Conservation (phyloP, 2,113 vertebrate genomes). For the Paraplagusia blochii region DNA sequence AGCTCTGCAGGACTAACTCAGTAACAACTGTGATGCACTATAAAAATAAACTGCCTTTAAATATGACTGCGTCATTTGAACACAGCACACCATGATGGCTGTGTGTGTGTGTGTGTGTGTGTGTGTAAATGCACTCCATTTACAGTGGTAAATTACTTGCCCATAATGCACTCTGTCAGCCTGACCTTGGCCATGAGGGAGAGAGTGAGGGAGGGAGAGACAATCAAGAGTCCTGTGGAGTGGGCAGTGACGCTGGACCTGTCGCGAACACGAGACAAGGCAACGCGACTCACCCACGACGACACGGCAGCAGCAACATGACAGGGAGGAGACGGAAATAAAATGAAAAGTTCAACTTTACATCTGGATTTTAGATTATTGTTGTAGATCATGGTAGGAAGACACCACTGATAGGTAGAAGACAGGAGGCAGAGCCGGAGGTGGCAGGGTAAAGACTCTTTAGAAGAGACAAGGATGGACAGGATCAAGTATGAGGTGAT, state of each 20-base stretch:
- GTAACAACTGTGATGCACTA: slow-evolving; percentile 15
- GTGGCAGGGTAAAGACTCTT: too few relatives aligned
- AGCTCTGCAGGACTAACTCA: slow-evolving; percentile 29
- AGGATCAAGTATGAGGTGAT: too few relatives aligned
- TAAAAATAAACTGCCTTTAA: slow-evolving; percentile 27
- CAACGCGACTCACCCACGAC: neutral
- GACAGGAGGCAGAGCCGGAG: too few relatives aligned
- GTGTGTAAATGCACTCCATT: slow-evolving; percentile 59
- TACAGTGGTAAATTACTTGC: slow-evolving; percentile 64
- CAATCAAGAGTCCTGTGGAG: slow-evolving; percentile 46
- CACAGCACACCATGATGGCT: slow-evolving; percentile 7
- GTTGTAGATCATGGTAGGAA: too few relatives aligned
- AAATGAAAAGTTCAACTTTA: too few relatives aligned
- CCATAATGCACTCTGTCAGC: slow-evolving; percentile 66
- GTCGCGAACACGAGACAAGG: slow-evolving; percentile 37
- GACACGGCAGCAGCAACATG: too few relatives aligned
- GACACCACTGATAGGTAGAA: too few relatives aligned
- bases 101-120: slow-evolving; percentile 25
- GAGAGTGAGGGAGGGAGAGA: slow-evolving; percentile 23
- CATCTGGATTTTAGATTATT: too few relatives aligned
- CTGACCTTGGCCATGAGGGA: slow-evolving; percentile 64
- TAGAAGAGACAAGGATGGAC: too few relatives aligned
- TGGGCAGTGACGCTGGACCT: slow-evolving; percentile 35
- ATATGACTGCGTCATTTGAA: slow-evolving; percentile 45
- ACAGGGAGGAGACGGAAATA: too few relatives aligned